Percentiles rank a stretch among this genome's conserved stretches.
Evolutionary conservation across 2,113 vertebrate species (phyloP).

Genomic region (Ptilorrhoa leucosticta): DNA sequence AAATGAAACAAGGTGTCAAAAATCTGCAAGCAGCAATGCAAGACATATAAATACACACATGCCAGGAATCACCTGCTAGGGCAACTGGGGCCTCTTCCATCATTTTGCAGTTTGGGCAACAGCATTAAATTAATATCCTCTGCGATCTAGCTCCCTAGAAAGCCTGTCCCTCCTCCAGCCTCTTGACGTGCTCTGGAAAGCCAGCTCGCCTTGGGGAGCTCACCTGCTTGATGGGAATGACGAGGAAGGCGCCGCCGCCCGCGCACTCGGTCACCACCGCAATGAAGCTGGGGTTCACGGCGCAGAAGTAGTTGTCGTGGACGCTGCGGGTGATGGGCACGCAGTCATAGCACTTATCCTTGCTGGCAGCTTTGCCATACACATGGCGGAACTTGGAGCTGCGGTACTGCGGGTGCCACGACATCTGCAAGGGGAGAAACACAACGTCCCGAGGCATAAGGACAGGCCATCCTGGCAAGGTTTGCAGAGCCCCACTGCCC

Average conservation of each 20-base stretch:
- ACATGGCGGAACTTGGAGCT: slow-evolving; percentile 90
- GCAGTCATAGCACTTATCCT: slow-evolving; percentile 81
- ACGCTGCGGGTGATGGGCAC: slow-evolving; percentile 88
- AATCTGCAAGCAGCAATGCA: not conserved
- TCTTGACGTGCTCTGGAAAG: accelerated
- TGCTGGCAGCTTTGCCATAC: slow-evolving; percentile 82
- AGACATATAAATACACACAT: not conserved
- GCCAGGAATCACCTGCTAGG: not conserved
- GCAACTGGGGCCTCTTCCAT: not conserved
- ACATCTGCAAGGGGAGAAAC: slow-evolving; percentile 79
- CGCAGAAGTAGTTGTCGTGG: slow-evolving; percentile 92
- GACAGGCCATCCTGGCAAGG: accelerated
- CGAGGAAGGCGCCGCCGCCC: slow-evolving; percentile 87
- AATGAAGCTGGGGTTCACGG: slow-evolving; percentile 89
- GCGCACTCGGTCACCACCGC: slow-evolving; percentile 90
- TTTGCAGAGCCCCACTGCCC: not conserved
- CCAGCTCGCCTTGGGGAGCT: not conserved
- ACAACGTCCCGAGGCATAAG: accelerated
- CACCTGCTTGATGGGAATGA: slow-evolving; percentile 89
- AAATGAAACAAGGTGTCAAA: not conserved
- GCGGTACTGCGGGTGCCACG: slow-evolving; percentile 82
- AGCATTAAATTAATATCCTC: not conserved
- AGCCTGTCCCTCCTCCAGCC: not conserved
- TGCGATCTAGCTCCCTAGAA: not conserved
- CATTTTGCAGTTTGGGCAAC: not conserved